These are phyloP conservation scores for Menidia menidia DNA, from an alignment of 2,797 vertebrate genomes.

Conservation along the genomic window DNA sequence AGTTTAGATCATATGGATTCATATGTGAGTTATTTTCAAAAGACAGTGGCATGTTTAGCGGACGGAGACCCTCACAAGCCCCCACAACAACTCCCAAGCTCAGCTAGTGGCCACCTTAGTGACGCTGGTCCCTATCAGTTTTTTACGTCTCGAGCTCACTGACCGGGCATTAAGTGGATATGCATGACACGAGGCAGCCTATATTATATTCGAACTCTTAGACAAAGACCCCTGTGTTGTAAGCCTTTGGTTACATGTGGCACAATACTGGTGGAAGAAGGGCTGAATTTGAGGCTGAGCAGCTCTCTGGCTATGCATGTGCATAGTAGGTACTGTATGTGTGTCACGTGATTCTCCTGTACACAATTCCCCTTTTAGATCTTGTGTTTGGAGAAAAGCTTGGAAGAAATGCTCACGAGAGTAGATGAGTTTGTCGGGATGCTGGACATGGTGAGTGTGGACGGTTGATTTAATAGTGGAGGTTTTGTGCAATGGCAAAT, in stretches of 20 bases:
- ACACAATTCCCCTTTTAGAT: conserved; percentile 75
- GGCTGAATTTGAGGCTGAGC: not conserved
- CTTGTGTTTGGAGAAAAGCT: conserved; percentile 87
- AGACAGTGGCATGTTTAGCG: not conserved
- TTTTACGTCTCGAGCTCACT: not conserved
- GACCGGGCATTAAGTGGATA: conserved; percentile 49
- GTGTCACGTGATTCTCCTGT: not conserved
- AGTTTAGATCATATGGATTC: not conserved
- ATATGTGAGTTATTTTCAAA: not conserved
- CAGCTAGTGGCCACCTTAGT: not conserved
- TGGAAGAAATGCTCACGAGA: conserved; percentile 93
- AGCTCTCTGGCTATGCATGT: not conserved
- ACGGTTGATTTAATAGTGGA: not conserved
- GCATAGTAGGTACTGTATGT: too few relatives aligned
- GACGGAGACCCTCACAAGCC: not conserved
- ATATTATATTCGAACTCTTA: conserved; percentile 4
- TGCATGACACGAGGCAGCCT: conserved; percentile 44
- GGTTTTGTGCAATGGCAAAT: not conserved
- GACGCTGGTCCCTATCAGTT: not conserved
- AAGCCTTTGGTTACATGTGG: not conserved
- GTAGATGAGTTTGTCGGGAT: conserved; percentile 98
- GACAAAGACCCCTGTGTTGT: conserved; percentile 63
- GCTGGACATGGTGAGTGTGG: conserved; percentile 90
- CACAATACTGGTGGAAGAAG: not conserved
- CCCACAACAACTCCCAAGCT: not conserved